Evolutionary conservation across 2,888 invertebrate genomes (phyloP), one percentile per base, ranked within the genome.

Genomic region (Cremastobaeus sp.): DNA sequence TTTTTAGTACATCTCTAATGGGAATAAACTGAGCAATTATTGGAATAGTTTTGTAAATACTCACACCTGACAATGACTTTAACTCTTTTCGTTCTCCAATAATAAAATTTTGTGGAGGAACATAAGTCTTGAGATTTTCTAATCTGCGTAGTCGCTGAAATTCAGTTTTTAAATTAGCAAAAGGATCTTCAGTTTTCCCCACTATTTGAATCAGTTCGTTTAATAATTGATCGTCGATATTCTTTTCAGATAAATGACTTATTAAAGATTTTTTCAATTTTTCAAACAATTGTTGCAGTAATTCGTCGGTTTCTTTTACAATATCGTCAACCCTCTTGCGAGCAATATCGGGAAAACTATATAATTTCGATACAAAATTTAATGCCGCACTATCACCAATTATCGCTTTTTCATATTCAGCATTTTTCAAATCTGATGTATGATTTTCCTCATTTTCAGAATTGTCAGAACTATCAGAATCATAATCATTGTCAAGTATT

Each of bases 301-400:
- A 11, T 20, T 14, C 5, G 8, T 57, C 14, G 9, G 34, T 34
- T 32, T 57, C 57, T 1, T 8, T 32, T 12, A 55, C 30, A 43
- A 43, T 57, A 28, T 57, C 57, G 15, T 57, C 21, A 15, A 57
- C 57, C 15, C 41, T 17, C 34, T 57, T 35, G 30, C 43, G 30
- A 1, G 57, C 18, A 9, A 57, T 4, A 20, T 57, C 57, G 1
- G 43, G 32, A 43, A 14, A 57, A 43, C 25, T 57, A n/a, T 57
- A 57, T 34, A 57, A n/a, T 59, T 47, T 59, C 8, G 39, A n/a
- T 17, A 54, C 15, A 54, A 54, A 54, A 12, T 54, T 14, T 17
- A 54, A 39, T 1, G 39, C 54, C 1, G 43, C 43, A n/a, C 3
- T 39, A 39, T 25, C 8, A 8, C 3, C 8, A 25, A 25, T 25